Evolutionary conservation across 2,113 vertebrate genomes (phyloP).

Genomic region (Geothlypis trichas): DNA sequence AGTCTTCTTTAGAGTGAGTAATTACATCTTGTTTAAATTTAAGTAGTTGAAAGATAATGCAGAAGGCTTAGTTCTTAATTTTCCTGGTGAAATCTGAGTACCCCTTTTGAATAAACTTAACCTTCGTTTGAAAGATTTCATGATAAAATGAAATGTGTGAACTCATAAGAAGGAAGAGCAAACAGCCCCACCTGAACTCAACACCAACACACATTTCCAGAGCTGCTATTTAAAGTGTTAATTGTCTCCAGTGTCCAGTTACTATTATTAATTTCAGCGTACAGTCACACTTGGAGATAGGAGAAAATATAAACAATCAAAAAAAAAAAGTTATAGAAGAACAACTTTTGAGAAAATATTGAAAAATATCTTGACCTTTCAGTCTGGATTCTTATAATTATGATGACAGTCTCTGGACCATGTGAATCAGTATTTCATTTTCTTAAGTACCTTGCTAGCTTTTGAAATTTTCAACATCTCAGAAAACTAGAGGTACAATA

Average conservation of each 20-base stretch:
- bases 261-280: neutral
- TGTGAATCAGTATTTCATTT: neutral
- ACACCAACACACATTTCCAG: neutral
- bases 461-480: neutral
- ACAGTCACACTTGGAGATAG: neutral
- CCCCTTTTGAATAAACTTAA: neutral
- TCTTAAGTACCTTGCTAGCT: neutral
- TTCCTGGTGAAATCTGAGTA: neutral
- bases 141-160: neutral
- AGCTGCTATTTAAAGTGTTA: neutral
- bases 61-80: neutral
- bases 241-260: neutral
- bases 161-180: neutral
- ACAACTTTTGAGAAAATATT: neutral
- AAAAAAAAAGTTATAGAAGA: neutral
- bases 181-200: neutral
- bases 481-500: neutral
- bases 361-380: neutral
- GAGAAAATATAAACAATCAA: neutral
- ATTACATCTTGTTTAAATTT: neutral
- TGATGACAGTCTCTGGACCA: neutral
- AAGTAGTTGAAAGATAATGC: neutral
- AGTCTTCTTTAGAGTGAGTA: neutral
- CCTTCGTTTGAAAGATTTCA: neutral
- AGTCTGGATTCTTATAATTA: neutral